Base-by-base conservation (phyloP, 2,888 invertebrate species). In the Plebejus anna region DNA sequence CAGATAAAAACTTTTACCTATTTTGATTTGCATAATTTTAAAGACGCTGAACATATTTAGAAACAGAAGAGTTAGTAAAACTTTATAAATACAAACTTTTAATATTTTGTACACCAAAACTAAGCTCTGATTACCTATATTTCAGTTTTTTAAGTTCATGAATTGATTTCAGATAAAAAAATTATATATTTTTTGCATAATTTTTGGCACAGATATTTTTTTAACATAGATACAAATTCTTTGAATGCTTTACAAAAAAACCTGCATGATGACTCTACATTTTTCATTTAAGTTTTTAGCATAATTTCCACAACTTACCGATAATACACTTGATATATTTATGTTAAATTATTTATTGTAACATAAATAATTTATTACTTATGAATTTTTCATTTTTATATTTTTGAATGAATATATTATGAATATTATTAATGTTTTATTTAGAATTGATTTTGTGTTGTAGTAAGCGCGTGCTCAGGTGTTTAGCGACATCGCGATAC, bases 401-500 rank as follows among this genome's bases (percentile, higher is more conserved):
- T n/a, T 38, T 38, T 36, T 38, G 1, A 36, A 38, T 70, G 47
- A 47, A 47, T 47, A 11, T 28, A 5, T 9, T 47, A 61, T 28
- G 2, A 22, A 42, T 42, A 16, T 28, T 28, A 42, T 32, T 32
- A 32, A 32, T 75, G n/a, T 55, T 77, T 78, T 81, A 78, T 79
- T 80, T 76, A 76, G 73, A 78, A 75, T 75, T 70, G 61, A 70
- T 75, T 78, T 75, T 79, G 78, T 78, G 81, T 79, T 79, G 78
- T 78, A 78, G 84, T 59, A 55, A 38, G 42, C 84, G 83, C 91
- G 91, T 90, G 90, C 86, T 87, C 79, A 81, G 82, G 84, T 84
- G 85, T 86, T 87, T 87, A 88, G 84, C 84, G 83, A 75, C 84
- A 77, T 76, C 88, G 84, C 89, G 87, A 82, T 82, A 91, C 91